Conservation (phyloP, 2,888 invertebrate genomes). For the Euphydryas editha region DNA sequence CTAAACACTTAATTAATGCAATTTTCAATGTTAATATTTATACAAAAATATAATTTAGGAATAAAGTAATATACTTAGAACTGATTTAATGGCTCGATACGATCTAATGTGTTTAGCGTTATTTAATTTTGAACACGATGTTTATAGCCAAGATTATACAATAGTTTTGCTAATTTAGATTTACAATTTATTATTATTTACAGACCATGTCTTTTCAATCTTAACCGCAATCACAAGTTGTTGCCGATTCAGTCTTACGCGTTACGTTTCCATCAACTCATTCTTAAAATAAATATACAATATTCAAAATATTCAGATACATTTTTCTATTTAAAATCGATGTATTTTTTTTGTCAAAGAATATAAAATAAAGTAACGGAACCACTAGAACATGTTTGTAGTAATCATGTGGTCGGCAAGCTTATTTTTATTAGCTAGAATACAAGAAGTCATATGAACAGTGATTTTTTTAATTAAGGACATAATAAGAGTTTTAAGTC, state of each 20-base stretch:
- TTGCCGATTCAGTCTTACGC: constrained; percentile 76
- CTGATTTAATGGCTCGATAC: constrained; percentile 53
- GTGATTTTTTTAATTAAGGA: constrained; percentile 14
- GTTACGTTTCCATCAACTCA: constrained; percentile 50
- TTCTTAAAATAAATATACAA: constrained; percentile 18
- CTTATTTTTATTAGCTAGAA: not conserved
- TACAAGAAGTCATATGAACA: constrained; percentile 5
- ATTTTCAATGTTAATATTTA: constrained; percentile 69
- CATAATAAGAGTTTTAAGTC: constrained; percentile 22
- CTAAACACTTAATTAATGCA: constrained; percentile 62
- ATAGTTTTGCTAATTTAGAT: constrained; percentile 51
- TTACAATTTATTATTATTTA: constrained; percentile 63
- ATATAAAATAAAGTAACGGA: constrained; percentile 44
- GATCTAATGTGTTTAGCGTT: constrained; percentile 46
- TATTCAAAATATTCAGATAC: constrained; percentile 27
- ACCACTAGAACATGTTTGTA: not conserved
- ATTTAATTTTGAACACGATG: constrained; percentile 66
- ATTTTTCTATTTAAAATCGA: constrained; percentile 42
- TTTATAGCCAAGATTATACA: constrained; percentile 52
- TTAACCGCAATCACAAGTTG: constrained; percentile 74
- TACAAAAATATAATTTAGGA: constrained; percentile 80
- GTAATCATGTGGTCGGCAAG: not conserved
- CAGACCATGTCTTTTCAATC: constrained; percentile 59
- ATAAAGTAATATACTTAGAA: constrained; percentile 52
- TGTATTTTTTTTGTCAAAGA: constrained; percentile 49